Percentiles rank a stretch among this genome's conserved stretches.
phyloP scores from a whole-genome alignment of 2,113 vertebrate genomes.

The Tetrao urogallus region DNA sequence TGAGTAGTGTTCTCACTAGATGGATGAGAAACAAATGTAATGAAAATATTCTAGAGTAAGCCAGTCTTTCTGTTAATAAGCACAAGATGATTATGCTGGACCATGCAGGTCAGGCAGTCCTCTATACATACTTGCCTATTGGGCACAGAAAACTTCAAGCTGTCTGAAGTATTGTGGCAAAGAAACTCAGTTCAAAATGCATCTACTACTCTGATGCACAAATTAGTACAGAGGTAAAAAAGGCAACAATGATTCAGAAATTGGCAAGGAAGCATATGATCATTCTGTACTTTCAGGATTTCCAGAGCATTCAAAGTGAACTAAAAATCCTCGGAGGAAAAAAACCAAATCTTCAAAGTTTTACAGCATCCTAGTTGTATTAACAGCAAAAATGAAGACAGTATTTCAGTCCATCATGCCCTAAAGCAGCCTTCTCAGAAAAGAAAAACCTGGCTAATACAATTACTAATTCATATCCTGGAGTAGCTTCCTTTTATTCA shows the following conservation, averaged over 20 bases:
- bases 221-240: background rate
- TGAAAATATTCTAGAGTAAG: background rate
- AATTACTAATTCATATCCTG: background rate
- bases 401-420: accelerated
- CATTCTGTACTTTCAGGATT: background rate
- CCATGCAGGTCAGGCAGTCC: background rate
- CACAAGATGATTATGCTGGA: background rate
- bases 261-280: background rate
- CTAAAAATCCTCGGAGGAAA: background rate
- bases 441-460: background rate
- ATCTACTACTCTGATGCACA: background rate
- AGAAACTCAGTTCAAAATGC: background rate
- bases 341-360: background rate
- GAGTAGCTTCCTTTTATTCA: background rate
- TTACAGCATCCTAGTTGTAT: background rate
- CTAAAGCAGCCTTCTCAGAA: background rate
- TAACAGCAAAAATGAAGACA: background rate
- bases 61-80: background rate
- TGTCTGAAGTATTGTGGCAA: background rate
- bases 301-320: background rate
- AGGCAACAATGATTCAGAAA: background rate
- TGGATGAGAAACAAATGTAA: background rate
- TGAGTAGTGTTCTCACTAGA: background rate
- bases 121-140: slow-evolving; percentile 15
- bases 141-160: background rate